These are phyloP conservation scores for Oscarella lobularis DNA, from an alignment of 37 sponge, comb jelly and placozoan genomes.

Conservation along the genomic window DNA sequence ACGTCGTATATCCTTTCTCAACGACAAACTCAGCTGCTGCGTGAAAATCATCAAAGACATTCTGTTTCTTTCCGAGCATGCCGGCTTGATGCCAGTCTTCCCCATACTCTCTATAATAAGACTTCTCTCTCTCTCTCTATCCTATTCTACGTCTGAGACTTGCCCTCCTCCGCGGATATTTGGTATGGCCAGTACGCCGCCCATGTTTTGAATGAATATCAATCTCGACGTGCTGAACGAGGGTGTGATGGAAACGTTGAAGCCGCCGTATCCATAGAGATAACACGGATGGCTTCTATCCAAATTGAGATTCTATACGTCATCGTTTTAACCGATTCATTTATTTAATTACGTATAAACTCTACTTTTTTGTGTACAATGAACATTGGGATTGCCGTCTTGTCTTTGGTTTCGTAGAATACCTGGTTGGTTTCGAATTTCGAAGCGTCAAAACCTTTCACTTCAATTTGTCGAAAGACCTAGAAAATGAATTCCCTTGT, in stretches of 20 bases:
- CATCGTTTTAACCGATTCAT: background rate
- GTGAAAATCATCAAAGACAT: slow-evolving; percentile 93
- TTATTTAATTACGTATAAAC: background rate
- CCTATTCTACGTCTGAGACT: too few species aligned
- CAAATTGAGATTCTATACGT: slow-evolving; percentile 14
- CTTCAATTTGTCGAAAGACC: slow-evolving; percentile 66
- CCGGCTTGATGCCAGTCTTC: slow-evolving; percentile 89
- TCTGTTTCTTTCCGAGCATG: slow-evolving; percentile 77
- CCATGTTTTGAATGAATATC: slow-evolving; percentile 82
- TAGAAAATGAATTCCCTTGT: slow-evolving; percentile 12
- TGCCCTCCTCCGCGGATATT: slow-evolving; percentile 96
- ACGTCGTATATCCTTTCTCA: slow-evolving; percentile 40
- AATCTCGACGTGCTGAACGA: slow-evolving; percentile 56
- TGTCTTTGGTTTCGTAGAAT: slow-evolving; percentile 86
- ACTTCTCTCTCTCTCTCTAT: too few species aligned
- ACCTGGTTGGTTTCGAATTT: slow-evolving; percentile 66
- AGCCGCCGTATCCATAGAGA: slow-evolving; percentile 95
- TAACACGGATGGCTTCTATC: slow-evolving; percentile 72
- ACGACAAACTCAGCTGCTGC: slow-evolving; percentile 82
- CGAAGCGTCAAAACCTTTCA: slow-evolving; percentile 66
- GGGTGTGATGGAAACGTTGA: slow-evolving; percentile 88
- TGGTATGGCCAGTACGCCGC: slow-evolving; percentile 69
- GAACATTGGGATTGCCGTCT: slow-evolving; percentile 89
- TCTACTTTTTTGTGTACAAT: slow-evolving; percentile 72
- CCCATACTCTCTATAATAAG: slow-evolving; percentile 83